Evolutionary conservation across 92 coral and sea anemone species (phyloP).

Genomic region (Zoanthus sansibaricus): DNA sequence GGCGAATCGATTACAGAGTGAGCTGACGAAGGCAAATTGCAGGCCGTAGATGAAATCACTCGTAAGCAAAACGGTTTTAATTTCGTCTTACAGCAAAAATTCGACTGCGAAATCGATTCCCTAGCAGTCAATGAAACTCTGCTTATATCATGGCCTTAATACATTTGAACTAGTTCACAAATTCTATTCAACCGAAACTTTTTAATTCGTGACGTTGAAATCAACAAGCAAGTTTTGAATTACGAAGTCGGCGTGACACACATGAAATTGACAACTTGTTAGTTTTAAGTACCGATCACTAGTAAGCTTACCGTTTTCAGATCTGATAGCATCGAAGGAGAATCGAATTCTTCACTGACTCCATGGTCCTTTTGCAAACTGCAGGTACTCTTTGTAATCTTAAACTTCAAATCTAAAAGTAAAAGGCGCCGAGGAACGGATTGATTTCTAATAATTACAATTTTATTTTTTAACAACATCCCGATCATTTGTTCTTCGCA

Average conservation of each 20-base stretch:
- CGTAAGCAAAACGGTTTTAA: no score
- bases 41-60: no score
- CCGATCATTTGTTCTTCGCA: not conserved
- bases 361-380: slow-evolving; percentile 1
- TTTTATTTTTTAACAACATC: not conserved
- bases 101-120: no score
- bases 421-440: not conserved
- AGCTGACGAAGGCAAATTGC: no score
- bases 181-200: not conserved
- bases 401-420: slow-evolving; percentile 24
- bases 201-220: not conserved
- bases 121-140: no score
- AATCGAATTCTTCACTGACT: not conserved
- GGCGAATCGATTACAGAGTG: no score
- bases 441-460: not conserved
- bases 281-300: not conserved
- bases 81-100: no score
- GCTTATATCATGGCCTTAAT: no score
- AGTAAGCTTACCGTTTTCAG: slow-evolving; percentile 20
- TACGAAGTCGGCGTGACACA: not conserved
- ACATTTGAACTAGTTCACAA: no score
- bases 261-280: not conserved
- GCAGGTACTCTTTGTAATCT: slow-evolving; percentile 23
- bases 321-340: slow-evolving; percentile 1
- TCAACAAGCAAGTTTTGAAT: not conserved